These are phyloP conservation scores for Manis pentadactyla DNA, from an alignment of 2,797 vertebrate species.

Conservation along the genomic window DNA sequence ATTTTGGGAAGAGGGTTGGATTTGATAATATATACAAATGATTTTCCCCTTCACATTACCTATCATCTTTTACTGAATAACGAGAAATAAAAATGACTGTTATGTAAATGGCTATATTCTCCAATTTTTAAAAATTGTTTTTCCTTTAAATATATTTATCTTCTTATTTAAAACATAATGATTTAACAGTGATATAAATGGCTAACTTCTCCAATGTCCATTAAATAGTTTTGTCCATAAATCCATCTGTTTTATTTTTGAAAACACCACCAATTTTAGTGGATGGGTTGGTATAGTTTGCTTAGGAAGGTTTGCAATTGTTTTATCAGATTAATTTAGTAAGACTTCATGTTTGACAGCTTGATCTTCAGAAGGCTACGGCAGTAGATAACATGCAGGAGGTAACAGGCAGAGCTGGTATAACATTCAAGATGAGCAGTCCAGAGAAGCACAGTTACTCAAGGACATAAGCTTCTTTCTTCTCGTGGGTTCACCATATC, in stretches of 20 bases:
- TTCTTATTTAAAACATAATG: conserved; percentile 32
- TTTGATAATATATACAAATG: conserved; percentile 23
- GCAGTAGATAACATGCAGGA: not conserved
- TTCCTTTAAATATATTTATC: conserved; percentile 7
- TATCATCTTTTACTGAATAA: conserved; percentile 6
- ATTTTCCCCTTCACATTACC: not conserved
- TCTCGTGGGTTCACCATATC: not conserved
- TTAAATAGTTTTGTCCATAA: conserved; percentile 17
- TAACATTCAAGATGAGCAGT: not conserved
- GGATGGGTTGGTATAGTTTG: not conserved
- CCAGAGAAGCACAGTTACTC: not conserved
- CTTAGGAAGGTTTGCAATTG: not conserved
- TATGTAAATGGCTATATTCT: not conserved
- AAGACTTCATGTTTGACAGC: not conserved
- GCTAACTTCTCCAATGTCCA: not conserved
- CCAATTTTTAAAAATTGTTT: not conserved
- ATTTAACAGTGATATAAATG: not conserved
- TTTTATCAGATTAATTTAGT: conserved; percentile 20
- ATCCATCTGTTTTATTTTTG: conserved; percentile 3
- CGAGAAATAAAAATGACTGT: conserved; percentile 34
- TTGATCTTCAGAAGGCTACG: not conserved
- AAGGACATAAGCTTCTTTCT: not conserved
- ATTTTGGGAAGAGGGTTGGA: not conserved
- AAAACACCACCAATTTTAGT: not conserved
- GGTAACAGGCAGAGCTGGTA: not conserved